Percentiles rank a stretch among this genome's conserved stretches.
These are phyloP conservation scores for Eumeta japonica DNA, from an alignment of 1,140 invertebrate species.

Conservation along the genomic window DNA sequence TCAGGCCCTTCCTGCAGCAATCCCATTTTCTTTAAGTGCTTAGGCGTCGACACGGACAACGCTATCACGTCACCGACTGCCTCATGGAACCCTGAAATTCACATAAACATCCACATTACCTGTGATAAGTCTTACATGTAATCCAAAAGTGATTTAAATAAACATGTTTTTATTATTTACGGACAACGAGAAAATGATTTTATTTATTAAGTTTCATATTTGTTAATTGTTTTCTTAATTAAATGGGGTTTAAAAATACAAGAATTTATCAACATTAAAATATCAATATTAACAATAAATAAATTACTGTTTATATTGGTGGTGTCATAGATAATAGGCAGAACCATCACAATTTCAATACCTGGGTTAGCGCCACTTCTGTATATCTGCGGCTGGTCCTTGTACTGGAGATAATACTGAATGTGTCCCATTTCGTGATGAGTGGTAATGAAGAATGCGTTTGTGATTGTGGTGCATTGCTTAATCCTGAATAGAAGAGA, in stretches of 20 bases:
- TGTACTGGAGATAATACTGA: constrained; percentile 70
- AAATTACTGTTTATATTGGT: too few relatives aligned
- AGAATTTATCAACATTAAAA: too few relatives aligned
- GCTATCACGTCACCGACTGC: constrained; percentile 87
- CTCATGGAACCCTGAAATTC: constrained; percentile 77
- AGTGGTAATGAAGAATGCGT: constrained; percentile 67
- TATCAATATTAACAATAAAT: too few relatives aligned
- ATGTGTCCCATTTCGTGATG: constrained; percentile 80
- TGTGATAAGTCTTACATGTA: not conserved
- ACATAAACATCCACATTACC: not conserved
- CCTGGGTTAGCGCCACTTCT: constrained; percentile 72
- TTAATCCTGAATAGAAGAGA: constrained; percentile 72
- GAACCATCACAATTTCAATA: too few relatives aligned
- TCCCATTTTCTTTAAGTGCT: constrained; percentile 77
- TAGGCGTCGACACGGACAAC: constrained; percentile 75
- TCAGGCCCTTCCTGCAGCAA: constrained; percentile 64
- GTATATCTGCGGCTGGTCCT: constrained; percentile 63
- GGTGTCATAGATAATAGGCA: too few relatives aligned
- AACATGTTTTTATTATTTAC: constrained; percentile 1
- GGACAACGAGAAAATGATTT: too few relatives aligned
- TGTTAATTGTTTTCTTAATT: too few relatives aligned
- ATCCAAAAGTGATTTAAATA: too few relatives aligned
- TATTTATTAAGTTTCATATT: too few relatives aligned
- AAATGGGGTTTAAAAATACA: too few relatives aligned
- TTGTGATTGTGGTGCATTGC: constrained; percentile 73